Evolutionary conservation across 2,113 vertebrate genomes (phyloP).

Genomic region (Hassar affinis): DNA sequence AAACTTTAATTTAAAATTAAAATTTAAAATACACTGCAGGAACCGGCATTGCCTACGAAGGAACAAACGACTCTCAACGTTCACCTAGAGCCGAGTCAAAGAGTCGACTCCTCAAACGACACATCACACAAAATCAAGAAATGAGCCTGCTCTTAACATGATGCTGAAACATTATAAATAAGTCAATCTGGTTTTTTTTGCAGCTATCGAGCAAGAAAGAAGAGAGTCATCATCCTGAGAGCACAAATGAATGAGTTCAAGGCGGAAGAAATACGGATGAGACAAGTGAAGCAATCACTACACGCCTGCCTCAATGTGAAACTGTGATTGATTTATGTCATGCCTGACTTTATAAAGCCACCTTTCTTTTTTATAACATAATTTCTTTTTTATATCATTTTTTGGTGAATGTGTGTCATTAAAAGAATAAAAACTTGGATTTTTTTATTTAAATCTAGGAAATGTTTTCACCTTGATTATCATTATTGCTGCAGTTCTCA

Average conservation of each 20-base stretch:
- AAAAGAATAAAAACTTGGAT: neutral
- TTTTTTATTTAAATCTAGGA: neutral
- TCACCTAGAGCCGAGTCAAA: no score
- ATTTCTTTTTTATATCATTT: neutral
- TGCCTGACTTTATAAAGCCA: neutral
- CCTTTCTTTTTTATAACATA: neutral
- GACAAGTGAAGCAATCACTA: neutral
- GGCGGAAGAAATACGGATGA: neutral
- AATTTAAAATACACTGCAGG: no score
- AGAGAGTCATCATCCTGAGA: slow-evolving; percentile 40
- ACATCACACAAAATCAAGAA: no score
- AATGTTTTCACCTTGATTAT: neutral
- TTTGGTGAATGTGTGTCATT: neutral
- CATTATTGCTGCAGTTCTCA: neutral
- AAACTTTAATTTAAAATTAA: no score
- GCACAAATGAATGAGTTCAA: neutral
- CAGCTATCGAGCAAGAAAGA: slow-evolving; percentile 58
- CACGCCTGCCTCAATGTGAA: neutral
- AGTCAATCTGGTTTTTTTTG: no score
- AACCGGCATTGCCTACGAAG: no score
- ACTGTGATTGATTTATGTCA: neutral
- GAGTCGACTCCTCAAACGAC: no score
- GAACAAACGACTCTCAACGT: no score
- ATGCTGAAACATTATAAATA: no score
- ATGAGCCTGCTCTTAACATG: no score